A percentile compares a stretch with the other conserved stretches of the same genome.
Evolutionary conservation across 2,113 vertebrate genomes (phyloP).

Genomic region (Corvus hawaiiensis): DNA sequence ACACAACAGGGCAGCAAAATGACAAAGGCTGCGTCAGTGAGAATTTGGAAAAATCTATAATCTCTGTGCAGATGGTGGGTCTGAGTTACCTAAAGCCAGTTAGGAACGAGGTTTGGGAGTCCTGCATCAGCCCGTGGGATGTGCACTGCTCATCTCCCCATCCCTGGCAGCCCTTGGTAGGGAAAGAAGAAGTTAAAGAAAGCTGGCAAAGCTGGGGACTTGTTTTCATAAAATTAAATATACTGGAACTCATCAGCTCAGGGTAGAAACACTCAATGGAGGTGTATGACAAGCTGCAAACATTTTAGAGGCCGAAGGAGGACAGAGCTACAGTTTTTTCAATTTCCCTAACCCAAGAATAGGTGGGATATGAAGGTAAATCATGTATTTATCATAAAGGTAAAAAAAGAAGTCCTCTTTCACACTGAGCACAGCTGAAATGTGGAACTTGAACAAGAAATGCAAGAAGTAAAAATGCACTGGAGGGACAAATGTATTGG

Average conservation of each 20-base stretch:
- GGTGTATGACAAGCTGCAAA: not conserved
- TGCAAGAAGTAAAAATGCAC: not conserved
- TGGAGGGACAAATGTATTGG: not conserved
- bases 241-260: not conserved
- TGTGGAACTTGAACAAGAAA: accelerated
- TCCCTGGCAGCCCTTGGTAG: no score
- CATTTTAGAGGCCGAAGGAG: not conserved
- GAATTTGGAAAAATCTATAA: not conserved
- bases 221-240: not conserved
- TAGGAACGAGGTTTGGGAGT: not conserved
- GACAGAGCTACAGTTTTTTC: not conserved
- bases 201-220: not conserved
- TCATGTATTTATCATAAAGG: not conserved
- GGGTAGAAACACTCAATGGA: not conserved
- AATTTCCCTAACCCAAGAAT: not conserved
- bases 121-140: not conserved
- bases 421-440: not conserved
- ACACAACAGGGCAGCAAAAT: not conserved
- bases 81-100: not conserved
- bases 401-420: not conserved
- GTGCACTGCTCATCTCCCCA: not conserved
- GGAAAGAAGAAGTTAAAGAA: not conserved
- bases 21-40: not conserved
- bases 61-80: not conserved
- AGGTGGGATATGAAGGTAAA: not conserved